Percentiles rank a stretch among this genome's conserved stretches.
Conservation (phyloP, 2,113 vertebrate genomes). For the Cinclus mexicanus region DNA sequence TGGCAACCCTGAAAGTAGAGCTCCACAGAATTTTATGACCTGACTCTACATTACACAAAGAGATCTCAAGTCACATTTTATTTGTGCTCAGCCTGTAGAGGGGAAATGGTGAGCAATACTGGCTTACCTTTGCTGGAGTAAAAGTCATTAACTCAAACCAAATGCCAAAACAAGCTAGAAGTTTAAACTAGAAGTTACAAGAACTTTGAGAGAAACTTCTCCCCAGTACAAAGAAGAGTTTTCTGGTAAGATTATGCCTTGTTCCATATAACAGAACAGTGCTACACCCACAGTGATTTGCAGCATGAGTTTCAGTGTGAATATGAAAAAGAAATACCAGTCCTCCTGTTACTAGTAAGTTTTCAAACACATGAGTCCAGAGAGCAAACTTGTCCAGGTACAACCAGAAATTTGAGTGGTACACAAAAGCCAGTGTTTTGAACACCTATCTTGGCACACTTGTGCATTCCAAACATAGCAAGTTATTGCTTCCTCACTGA, state of each 20-base stretch:
- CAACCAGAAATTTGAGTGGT: not conserved
- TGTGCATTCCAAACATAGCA: not conserved
- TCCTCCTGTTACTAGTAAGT: not conserved
- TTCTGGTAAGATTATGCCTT: not conserved
- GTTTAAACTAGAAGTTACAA: not conserved
- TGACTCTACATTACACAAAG: not conserved
- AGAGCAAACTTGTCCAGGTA: not conserved
- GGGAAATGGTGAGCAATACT: not conserved
- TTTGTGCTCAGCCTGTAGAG: not conserved
- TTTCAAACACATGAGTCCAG: not conserved
- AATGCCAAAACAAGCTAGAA: not conserved
- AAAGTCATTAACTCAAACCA: not conserved
- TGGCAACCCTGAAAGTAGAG: constrained; percentile 42
- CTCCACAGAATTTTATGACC: not conserved
- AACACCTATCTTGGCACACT: not conserved
- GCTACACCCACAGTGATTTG: not conserved
- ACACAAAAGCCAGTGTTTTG: not conserved
- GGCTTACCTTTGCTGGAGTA: not conserved
- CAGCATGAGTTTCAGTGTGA: not conserved
- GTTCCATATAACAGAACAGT: not conserved
- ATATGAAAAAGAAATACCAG: not conserved
- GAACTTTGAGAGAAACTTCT: not conserved
- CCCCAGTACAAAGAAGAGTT: not conserved
- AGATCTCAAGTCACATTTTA: constrained; percentile 42
- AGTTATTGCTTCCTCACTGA: constrained; percentile 16